These are phyloP conservation scores for Perithous albicinctus DNA, from an alignment of 2,888 invertebrate genomes.

Conservation along the genomic window DNA sequence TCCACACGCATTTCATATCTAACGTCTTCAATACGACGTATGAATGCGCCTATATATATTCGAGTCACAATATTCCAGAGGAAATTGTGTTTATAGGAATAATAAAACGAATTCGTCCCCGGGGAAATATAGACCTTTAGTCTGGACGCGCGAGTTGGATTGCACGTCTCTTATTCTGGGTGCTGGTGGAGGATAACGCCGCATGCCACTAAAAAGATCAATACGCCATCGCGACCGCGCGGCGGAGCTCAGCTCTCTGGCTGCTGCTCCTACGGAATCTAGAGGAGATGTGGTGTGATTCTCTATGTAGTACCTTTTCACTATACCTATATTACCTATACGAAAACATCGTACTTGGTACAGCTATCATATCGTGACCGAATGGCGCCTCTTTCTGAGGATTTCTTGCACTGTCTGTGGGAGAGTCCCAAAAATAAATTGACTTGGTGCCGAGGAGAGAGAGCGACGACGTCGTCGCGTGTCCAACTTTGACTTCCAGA, in stretches of 20 bases:
- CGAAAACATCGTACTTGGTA: constrained; percentile 55
- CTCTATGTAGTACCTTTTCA: constrained; percentile 41
- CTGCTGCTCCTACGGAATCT: constrained; percentile 73
- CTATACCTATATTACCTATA: constrained; percentile 24
- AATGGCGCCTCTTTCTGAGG: constrained; percentile 29
- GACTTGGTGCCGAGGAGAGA: constrained; percentile 29
- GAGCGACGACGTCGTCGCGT: constrained; percentile 47
- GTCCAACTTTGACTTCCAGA: constrained; percentile 33
- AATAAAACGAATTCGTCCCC: constrained; percentile 83
- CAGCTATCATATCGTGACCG: constrained; percentile 58
- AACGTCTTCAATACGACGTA: constrained; percentile 42
- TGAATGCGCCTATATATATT: constrained; percentile 64
- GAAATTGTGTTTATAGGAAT: constrained; percentile 85
- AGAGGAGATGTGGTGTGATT: constrained; percentile 37
- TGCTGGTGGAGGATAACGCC: constrained; percentile 79
- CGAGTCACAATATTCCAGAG: constrained; percentile 79
- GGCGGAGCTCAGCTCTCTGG: constrained; percentile 46
- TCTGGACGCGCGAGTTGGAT: constrained; percentile 76
- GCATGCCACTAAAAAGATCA: constrained; percentile 84
- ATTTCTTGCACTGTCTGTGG: constrained; percentile 4
- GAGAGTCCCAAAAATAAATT: constrained; percentile 62
- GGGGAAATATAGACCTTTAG: constrained; percentile 84
- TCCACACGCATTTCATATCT: constrained; percentile 32
- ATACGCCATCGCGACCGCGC: constrained; percentile 82
- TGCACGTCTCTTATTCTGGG: constrained; percentile 67